phyloP scores from a whole-genome alignment of 2,888 invertebrate species.

The Malthinus flaveolus region DNA sequence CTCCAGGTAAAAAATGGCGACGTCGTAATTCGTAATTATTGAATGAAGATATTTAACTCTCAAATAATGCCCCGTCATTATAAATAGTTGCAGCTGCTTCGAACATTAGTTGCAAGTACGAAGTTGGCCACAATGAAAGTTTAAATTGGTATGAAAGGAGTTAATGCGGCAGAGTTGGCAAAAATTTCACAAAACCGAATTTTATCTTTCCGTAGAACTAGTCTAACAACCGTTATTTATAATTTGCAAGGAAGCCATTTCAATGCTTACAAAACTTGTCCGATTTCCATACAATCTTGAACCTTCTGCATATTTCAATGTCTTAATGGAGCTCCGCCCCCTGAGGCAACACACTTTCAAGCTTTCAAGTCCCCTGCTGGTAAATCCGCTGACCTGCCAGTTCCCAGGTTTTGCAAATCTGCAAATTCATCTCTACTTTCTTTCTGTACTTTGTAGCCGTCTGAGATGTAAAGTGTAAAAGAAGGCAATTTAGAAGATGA shows the following conservation, averaged over 20 bases:
- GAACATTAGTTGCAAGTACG: too few relatives aligned
- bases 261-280: constrained; percentile 24
- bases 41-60: too few relatives aligned
- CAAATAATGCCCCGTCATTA: too few relatives aligned
- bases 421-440: constrained; percentile 30
- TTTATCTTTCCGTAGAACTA: too few relatives aligned
- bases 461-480: constrained; percentile 20
- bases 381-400: constrained; percentile 33
- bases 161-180: too few relatives aligned
- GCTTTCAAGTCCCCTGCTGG: constrained; percentile 29
- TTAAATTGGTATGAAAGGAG: too few relatives aligned
- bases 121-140: too few relatives aligned
- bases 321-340: constrained; percentile 27
- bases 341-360: constrained; percentile 25
- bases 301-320: constrained; percentile 29
- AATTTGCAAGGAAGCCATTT: constrained; percentile 11
- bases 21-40: too few relatives aligned
- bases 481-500: constrained; percentile 28
- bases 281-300: constrained; percentile 29
- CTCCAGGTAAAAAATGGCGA: too few relatives aligned
- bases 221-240: constrained; percentile 9
- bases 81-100: too few relatives aligned
- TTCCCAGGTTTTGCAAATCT: constrained; percentile 26
- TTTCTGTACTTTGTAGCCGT: constrained; percentile 20
- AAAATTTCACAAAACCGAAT: too few relatives aligned